Evolutionary conservation across 2,888 invertebrate genomes (phyloP).

Genomic region (Chamaedrilus cognettii): DNA sequence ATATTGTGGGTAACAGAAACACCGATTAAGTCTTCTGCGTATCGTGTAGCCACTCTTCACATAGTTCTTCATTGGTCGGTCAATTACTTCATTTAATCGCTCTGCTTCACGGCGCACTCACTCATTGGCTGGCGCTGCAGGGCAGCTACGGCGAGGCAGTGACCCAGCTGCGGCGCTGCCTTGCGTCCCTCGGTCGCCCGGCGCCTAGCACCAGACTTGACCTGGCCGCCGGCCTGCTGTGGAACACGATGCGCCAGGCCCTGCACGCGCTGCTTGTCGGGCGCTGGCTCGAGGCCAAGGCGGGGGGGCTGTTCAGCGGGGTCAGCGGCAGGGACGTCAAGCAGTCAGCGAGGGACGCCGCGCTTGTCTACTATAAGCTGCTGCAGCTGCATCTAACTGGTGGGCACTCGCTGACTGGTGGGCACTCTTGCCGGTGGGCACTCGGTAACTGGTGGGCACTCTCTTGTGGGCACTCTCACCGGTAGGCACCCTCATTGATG

Average conservation of each 20-base stretch:
- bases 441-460: neutral
- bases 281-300: constrained; percentile 74
- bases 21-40: too few relatives aligned
- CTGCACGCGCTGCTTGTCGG: constrained; percentile 84
- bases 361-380: constrained; percentile 75
- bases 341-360: constrained; percentile 55
- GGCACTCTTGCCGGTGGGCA: too few relatives aligned
- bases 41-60: neutral
- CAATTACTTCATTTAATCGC: too few relatives aligned
- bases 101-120: too few relatives aligned
- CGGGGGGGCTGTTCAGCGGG: constrained; percentile 71
- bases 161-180: constrained; percentile 72
- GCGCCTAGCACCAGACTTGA: constrained; percentile 73
- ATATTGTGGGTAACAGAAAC: too few relatives aligned
- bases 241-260: constrained; percentile 81
- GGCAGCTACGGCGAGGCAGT: constrained; percentile 54
- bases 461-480: constrained; percentile 65
- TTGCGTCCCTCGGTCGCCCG: constrained; percentile 74
- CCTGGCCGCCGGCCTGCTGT: constrained; percentile 70
- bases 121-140: constrained; percentile 46
- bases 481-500: too few relatives aligned
- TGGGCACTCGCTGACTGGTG: too few relatives aligned
- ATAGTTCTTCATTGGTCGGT: too few relatives aligned
- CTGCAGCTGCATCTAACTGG: constrained; percentile 77
- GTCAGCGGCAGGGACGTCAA: constrained; percentile 36